phyloP scores from a whole-genome alignment of 2,797 vertebrate genomes.

The Hephaestus fuliginosus region DNA sequence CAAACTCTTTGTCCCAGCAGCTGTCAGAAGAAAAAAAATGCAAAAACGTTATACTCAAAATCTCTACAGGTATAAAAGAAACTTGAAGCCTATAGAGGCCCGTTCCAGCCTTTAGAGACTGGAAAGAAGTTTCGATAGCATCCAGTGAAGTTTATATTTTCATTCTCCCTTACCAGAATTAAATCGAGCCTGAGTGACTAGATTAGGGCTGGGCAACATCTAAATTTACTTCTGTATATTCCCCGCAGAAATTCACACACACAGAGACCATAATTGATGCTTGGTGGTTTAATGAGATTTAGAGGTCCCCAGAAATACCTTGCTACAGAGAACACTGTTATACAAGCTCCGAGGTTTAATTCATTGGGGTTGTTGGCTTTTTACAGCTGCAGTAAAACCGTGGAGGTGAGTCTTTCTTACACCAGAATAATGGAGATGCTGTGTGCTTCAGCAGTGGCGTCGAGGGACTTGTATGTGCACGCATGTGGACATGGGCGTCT shows the following conservation, averaged over 20 bases:
- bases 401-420: conserved; percentile 61
- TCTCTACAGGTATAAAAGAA: neutral
- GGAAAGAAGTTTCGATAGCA: neutral
- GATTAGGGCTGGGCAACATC: conserved; percentile 6
- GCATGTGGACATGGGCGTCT: conserved; percentile 11
- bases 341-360: conserved; percentile 63
- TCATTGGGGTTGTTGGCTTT: conserved; percentile 62
- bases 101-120: conserved; percentile 2
- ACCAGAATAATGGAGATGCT: conserved; percentile 44
- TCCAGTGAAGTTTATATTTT: conserved; percentile 8
- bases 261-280: conserved; percentile 44
- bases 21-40: neutral
- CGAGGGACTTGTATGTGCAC: conserved; percentile 13
- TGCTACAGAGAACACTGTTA: conserved; percentile 33
- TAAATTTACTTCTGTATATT: conserved; percentile 29
- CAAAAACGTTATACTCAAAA: neutral
- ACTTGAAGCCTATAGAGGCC: neutral
- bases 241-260: conserved; percentile 23
- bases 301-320: conserved; percentile 55
- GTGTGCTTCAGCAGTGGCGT: conserved; percentile 14
- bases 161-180: neutral
- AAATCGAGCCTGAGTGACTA: conserved; percentile 2
- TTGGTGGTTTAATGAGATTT: conserved; percentile 70
- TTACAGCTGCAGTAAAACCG: conserved; percentile 64
- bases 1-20: neutral